These are phyloP conservation scores for Todus mexicanus DNA, from an alignment of 2,797 vertebrate genomes.

Conservation along the genomic window DNA sequence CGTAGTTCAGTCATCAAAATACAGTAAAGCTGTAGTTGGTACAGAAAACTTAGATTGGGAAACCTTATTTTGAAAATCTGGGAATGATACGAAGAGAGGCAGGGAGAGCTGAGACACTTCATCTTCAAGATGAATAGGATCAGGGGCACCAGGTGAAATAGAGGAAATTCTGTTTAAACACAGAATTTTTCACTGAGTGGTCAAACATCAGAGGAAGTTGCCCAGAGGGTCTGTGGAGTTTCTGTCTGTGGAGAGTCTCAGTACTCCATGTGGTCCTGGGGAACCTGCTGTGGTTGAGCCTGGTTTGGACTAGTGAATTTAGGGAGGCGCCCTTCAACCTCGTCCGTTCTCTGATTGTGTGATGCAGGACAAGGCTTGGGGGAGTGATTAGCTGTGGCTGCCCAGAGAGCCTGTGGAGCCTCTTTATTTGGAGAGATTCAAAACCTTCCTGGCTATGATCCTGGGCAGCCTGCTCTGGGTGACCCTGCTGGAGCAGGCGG, in stretches of 20 bases:
- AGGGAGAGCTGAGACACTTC: background rate
- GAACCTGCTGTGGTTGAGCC: background rate
- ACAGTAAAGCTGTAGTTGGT: background rate
- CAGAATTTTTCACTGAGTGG: background rate
- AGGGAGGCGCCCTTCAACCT: background rate
- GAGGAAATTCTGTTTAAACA: background rate
- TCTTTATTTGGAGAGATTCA: background rate
- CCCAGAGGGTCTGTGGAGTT: background rate
- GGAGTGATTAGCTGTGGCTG: background rate
- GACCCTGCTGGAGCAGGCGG: background rate
- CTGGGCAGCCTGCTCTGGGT: background rate
- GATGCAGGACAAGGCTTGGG: background rate
- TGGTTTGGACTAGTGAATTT: background rate
- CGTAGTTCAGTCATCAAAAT: background rate
- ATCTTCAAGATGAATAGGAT: background rate
- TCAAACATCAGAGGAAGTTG: background rate
- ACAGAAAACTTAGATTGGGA: background rate
- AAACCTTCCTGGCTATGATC: background rate
- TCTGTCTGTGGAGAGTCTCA: background rate
- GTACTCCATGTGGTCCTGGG: background rate
- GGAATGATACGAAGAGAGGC: rapidly evolving
- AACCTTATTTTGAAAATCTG: background rate
- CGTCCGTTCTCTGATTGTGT: background rate
- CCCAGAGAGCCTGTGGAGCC: background rate
- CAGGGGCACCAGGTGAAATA: background rate